These are phyloP conservation scores for Romanogobio albipinnatus DNA, from an alignment of 2,113 vertebrate species.

Conservation along the genomic window DNA sequence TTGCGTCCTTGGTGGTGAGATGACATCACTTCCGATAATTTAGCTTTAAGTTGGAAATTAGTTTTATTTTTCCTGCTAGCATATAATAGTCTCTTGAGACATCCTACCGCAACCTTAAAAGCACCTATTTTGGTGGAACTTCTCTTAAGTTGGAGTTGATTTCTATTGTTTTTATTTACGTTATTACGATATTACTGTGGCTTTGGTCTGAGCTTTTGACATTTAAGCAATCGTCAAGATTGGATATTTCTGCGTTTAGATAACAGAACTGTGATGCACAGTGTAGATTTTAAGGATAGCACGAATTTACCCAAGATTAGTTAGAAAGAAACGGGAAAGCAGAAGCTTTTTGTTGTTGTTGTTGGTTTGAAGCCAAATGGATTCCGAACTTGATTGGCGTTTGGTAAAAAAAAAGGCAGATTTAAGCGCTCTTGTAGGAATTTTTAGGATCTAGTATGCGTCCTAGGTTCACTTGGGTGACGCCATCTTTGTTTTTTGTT, in stretches of 20 bases:
- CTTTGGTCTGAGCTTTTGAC: conserved; percentile 40
- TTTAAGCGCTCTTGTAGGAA: neutral
- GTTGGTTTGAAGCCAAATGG: neutral
- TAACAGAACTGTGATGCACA: conserved; percentile 25
- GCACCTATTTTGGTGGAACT: conserved; percentile 48
- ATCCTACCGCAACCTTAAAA: conserved; percentile 41
- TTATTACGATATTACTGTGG: conserved; percentile 29
- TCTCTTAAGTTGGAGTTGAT: conserved; percentile 25
- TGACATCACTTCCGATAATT: conserved; percentile 1
- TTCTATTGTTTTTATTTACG: conserved; percentile 11
- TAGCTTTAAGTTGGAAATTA: neutral
- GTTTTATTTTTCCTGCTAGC: conserved; percentile 23
- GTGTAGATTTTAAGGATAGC: conserved; percentile 2
- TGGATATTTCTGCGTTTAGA: conserved; percentile 22
- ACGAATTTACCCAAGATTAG: neutral
- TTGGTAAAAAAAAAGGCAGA: neutral
- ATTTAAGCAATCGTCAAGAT: conserved; percentile 42
- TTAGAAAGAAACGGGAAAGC: neutral
- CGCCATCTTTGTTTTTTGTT: neutral
- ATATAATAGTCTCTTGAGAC: conserved; percentile 48
- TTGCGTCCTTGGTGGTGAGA: conserved; percentile 17
- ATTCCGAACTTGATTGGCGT: neutral
- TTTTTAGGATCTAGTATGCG: neutral
- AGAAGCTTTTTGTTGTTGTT: conserved; percentile 16
- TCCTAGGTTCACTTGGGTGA: conserved; percentile 9